Percentiles rank a stretch among this genome's conserved stretches.
Evolutionary conservation across 2,888 invertebrate genomes (phyloP).

Genomic region (Andricus curvator): DNA sequence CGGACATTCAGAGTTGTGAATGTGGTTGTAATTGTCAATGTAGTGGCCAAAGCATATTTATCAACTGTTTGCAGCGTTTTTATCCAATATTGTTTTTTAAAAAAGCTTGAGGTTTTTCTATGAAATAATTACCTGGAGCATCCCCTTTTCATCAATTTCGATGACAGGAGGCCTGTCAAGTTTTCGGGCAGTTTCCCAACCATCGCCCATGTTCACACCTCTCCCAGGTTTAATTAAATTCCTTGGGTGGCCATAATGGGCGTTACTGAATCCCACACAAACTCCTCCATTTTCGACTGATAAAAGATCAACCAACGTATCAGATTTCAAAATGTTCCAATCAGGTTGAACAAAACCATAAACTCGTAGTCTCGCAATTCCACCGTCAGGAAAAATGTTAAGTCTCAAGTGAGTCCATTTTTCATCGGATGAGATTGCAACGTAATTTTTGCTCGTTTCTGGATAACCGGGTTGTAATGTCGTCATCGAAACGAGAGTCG

Average conservation of each 20-base stretch:
- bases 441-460: constrained; percentile 82
- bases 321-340: constrained; percentile 64
- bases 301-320: constrained; percentile 76
- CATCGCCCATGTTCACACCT: constrained; percentile 82
- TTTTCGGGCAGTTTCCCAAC: constrained; percentile 84
- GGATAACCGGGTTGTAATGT: constrained; percentile 80
- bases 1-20: no score
- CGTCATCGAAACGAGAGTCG: constrained; percentile 81
- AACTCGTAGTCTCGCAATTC: constrained; percentile 82
- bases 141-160: background rate
- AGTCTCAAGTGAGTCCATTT: constrained; percentile 82
- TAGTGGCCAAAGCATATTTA: no score
- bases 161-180: constrained; percentile 81
- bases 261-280: constrained; percentile 82
- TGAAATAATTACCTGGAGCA: background rate
- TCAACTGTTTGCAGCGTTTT: no score
- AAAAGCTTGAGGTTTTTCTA: no score
- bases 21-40: no score
- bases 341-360: constrained; percentile 79
- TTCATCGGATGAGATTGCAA: constrained; percentile 78
- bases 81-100: no score
- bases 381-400: constrained; percentile 84
- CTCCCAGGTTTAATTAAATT: constrained; percentile 81
- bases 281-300: constrained; percentile 81
- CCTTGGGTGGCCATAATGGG: constrained; percentile 83